Conservation (phyloP, 2,888 invertebrate genomes). For the Germaria angustata region DNA sequence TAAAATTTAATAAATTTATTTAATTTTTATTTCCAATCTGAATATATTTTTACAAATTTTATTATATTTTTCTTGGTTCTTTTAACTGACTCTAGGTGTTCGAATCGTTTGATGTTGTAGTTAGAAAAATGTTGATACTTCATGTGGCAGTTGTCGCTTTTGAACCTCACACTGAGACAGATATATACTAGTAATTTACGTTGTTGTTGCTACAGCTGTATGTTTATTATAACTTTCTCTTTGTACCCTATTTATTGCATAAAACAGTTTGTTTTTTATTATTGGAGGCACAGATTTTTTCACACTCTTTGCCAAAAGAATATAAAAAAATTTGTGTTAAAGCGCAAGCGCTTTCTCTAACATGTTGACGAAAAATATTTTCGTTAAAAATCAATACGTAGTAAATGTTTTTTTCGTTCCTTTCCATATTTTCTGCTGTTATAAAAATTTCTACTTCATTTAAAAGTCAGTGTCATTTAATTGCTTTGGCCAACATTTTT, state of each 20-base stretch:
- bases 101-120: slow-evolving; percentile 46
- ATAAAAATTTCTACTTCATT: neutral
- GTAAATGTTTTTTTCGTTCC: neutral
- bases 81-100: slow-evolving; percentile 40
- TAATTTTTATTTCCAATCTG: neutral
- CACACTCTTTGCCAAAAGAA: slow-evolving; percentile 8
- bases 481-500: slow-evolving; percentile 3
- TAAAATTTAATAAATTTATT: neutral
- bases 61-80: neutral
- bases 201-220: neutral
- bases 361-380: neutral
- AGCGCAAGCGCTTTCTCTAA: slow-evolving; percentile 36
- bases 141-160: slow-evolving; percentile 14
- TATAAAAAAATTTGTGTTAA: slow-evolving; percentile 21
- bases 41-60: neutral
- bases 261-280: slow-evolving; percentile 18
- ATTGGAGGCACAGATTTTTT: slow-evolving; percentile 44
- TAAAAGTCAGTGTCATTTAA: neutral
- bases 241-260: slow-evolving; percentile 23
- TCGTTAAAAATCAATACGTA: slow-evolving; percentile 59
- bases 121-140: slow-evolving; percentile 29
- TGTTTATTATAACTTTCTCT: slow-evolving; percentile 34
- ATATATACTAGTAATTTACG: neutral
- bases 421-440: neutral
- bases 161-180: neutral